Evolutionary conservation across 2,113 vertebrate genomes (phyloP).

Genomic region (Cyphomyrus plagiostoma): DNA sequence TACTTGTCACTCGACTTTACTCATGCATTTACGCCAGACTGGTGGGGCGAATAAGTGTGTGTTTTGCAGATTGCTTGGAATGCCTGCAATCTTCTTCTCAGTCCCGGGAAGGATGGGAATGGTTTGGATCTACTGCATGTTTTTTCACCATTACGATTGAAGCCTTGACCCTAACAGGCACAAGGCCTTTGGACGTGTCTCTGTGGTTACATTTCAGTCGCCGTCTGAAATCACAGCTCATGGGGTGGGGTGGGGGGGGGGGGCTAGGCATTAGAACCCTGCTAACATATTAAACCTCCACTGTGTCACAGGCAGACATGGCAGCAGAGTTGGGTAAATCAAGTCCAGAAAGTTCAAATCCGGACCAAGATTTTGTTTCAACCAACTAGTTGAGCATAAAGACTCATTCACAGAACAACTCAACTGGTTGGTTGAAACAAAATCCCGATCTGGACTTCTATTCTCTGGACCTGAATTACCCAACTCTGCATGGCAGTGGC

Average conservation of each 20-base stretch:
- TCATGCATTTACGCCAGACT: neutral
- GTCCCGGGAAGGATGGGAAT: neutral
- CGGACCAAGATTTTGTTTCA: no score
- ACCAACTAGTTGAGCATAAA: no score
- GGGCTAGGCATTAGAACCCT: slow-evolving; percentile 40
- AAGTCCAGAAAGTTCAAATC: no score
- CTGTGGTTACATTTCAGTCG: no score
- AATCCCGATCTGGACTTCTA: no score
- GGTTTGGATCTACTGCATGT: neutral
- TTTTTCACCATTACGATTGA: neutral
- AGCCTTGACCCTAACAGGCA: neutral
- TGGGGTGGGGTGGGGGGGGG: slow-evolving; percentile 3
- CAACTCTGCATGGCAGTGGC: neutral
- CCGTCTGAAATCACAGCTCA: neutral
- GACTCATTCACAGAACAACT: no score
- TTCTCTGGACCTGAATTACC: no score
- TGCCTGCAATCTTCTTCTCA: neutral
- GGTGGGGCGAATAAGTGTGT: neutral
- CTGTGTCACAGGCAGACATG: neutral
- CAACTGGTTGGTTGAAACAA: no score
- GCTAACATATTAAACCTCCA: slow-evolving; percentile 52
- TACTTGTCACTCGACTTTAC: neutral
- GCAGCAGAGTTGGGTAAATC: no score
- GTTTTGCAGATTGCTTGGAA: neutral
- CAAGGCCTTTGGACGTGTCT: neutral